Evolutionary conservation across 2,888 invertebrate species (phyloP), one percentile per base, ranked within the genome.

Genomic region (Polydesmus complanatus): DNA sequence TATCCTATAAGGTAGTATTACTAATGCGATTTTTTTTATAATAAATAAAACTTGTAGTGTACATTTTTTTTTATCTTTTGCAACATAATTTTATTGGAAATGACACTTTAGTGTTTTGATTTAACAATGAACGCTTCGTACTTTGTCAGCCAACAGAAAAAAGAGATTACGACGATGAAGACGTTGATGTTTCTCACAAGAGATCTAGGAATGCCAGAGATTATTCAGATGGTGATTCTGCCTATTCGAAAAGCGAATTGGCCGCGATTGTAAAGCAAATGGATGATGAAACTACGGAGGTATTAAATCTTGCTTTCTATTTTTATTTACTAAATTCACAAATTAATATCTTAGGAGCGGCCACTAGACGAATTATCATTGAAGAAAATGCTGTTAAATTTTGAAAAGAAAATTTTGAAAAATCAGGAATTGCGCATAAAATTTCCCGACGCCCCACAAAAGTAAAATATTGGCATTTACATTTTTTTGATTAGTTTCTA

Each of bases 351-450:
- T 11, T 62, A 85, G 83, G 85, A 84, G n/a, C 92, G 92, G 72
- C 80, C 85, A 0, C 75, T 96, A 54, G 93, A 96, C 78, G 95
- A 95, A 67, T 80, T 83, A 26, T 83, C 84, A 14, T 79, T 96
- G 8, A 95, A 95, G 70, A 85, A 88, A 71, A 81, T 96, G 71
- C 83, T 96, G 23, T 78, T 95, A 18, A 82, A 89, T 64, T 94
- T 97, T 78, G 98, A 98, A 71, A 97, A 98, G 73, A 83, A 90
- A 70, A 87, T 89, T 56, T 78, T 94, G 8, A 88, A 84, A 71
- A 98, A 98, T 73, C 88, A 96, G 72, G 97, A 98, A 76, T 90
- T 96, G 88, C 81, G 98, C 65, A 96, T 98, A 18, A 98, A 99
- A 75, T 97, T 93, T 74, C 90, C 95, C 0, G 97, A 96, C 72